These are phyloP conservation scores for Coleophora deauratella DNA, from an alignment of 2,888 invertebrate species.

Conservation along the genomic window DNA sequence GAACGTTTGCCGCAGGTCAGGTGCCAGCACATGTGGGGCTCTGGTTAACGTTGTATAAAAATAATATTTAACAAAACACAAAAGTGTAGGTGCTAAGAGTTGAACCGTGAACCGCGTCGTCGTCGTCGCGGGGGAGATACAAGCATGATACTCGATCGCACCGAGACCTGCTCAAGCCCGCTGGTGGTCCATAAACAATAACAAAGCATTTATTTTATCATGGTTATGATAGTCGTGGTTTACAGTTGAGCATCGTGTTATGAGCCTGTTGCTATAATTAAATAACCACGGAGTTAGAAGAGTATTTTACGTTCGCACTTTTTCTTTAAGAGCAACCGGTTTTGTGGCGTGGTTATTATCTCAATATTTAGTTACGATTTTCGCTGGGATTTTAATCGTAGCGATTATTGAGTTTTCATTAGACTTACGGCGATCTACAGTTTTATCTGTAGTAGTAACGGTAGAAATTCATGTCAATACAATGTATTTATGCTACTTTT, in stretches of 20 bases:
- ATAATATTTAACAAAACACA: constrained; percentile 63
- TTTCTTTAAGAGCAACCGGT: constrained; percentile 17
- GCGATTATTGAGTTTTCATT: too few species aligned
- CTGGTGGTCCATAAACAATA: constrained; percentile 68
- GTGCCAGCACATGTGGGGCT: constrained; percentile 67
- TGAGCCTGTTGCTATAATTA: constrained; percentile 17
- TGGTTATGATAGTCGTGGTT: constrained; percentile 28
- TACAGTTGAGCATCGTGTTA: constrained; percentile 31
- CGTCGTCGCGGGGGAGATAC: constrained; percentile 65
- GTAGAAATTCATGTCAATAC: too few species aligned
- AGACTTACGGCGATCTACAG: too few species aligned
- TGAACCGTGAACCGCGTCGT: constrained; percentile 30
- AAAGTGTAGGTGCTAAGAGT: constrained; percentile 40
- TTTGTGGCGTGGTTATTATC: constrained; percentile 20
- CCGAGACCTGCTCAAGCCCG: constrained; percentile 14
- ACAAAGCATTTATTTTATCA: constrained; percentile 51
- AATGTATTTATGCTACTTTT: not conserved
- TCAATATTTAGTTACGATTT: constrained; percentile 2
- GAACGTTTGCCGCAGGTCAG: constrained; percentile 66
- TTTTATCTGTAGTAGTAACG: too few species aligned
- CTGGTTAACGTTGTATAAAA: constrained; percentile 63
- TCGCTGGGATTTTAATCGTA: not conserved
- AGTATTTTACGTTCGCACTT: constrained; percentile 19
- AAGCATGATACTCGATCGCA: constrained; percentile 24
- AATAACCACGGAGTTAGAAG: constrained; percentile 17